Conservation (phyloP, 2,797 vertebrate species). For the Dermochelys coriacea region DNA sequence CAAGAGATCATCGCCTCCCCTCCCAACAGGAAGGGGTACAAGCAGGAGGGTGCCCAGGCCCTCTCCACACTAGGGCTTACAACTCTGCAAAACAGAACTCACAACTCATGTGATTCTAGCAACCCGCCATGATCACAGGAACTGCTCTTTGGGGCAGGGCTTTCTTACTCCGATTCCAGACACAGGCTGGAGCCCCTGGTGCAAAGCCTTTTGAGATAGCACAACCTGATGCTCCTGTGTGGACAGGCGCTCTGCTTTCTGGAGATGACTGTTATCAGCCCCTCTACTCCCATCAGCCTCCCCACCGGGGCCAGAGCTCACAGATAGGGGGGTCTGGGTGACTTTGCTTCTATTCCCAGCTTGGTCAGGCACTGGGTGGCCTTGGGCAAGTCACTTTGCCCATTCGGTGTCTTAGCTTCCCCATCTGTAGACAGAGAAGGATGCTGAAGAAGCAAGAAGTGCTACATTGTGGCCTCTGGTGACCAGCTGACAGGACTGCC, state of each 20-base stretch:
- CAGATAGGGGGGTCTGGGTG: not conserved
- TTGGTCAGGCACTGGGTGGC: not conserved
- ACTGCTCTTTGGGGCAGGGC: not conserved
- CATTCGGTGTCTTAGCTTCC: conserved; percentile 32
- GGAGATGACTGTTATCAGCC: not conserved
- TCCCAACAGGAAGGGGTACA: no score
- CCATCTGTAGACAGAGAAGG: not conserved
- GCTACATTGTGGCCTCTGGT: not conserved
- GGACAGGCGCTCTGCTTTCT: not conserved
- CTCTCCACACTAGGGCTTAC: not conserved
- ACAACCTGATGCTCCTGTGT: not conserved
- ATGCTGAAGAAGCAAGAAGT: not conserved
- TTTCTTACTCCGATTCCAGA: not conserved
- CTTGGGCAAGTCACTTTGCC: not conserved
- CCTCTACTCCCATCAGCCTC: not conserved
- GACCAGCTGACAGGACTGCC: not conserved
- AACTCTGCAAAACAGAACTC: not conserved
- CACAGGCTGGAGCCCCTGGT: not conserved
- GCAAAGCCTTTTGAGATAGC: not conserved
- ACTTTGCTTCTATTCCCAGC: not conserved
- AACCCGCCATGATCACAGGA: not conserved
- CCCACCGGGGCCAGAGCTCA: not conserved
- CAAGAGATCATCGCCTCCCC: not conserved
- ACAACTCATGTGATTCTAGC: not conserved
- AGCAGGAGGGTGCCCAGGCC: no score